Percentiles rank a stretch among this genome's conserved stretches.
These are phyloP conservation scores for Prochilodus magdalenae DNA, from an alignment of 2,113 vertebrate genomes.

Conservation along the genomic window DNA sequence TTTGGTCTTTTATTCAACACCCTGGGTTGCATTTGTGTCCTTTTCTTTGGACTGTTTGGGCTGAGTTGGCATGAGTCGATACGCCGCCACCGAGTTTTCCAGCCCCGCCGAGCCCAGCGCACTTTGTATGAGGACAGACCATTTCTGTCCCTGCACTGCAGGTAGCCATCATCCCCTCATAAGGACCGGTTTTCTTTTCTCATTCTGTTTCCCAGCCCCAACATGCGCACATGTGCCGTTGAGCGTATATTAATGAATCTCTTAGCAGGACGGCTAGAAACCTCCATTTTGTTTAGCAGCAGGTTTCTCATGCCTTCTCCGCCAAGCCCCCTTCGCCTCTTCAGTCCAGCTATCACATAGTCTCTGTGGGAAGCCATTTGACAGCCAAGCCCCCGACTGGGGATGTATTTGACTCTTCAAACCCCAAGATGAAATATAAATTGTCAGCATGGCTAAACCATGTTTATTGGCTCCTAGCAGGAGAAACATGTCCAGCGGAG, in stretches of 20 bases:
- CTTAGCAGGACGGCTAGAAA: conserved; percentile 39
- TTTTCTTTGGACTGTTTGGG: conserved; percentile 67
- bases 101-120: conserved; percentile 47
- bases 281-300: conserved; percentile 42
- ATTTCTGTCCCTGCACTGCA: conserved; percentile 62
- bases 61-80: conserved; percentile 42
- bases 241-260: conserved; percentile 53
- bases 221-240: conserved; percentile 51
- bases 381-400: conserved; percentile 75
- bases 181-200: conserved; percentile 51
- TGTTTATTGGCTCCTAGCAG: conserved; percentile 47
- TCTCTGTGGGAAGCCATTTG: conserved; percentile 72
- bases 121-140: conserved; percentile 28
- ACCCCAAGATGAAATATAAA: conserved; percentile 83
- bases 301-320: conserved; percentile 57
- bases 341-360: conserved; percentile 60
- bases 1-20: conserved; percentile 81
- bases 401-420: conserved; percentile 86
- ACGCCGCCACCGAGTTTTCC: conserved; percentile 26
- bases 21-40: conserved; percentile 73
- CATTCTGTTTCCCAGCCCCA: conserved; percentile 38
- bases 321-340: conserved; percentile 48
- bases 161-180: conserved; percentile 62
- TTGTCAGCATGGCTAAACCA: conserved; percentile 75
- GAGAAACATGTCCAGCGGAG: conserved; percentile 27